These are phyloP conservation scores for Mobula birostris DNA, from an alignment of 2,113 vertebrate species.

Conservation along the genomic window DNA sequence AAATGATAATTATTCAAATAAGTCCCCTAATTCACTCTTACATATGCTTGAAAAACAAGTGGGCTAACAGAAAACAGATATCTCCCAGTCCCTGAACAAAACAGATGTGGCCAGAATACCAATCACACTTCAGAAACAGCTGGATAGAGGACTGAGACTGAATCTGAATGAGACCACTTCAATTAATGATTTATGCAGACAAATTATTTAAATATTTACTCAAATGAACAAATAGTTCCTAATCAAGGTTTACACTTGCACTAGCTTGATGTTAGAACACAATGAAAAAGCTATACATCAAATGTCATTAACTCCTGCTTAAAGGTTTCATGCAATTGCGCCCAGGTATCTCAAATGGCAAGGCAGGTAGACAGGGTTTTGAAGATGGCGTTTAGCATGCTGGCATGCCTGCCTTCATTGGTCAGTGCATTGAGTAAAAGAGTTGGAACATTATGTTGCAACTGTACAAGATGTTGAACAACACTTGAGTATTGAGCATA, in stretches of 20 bases:
- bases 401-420: no score
- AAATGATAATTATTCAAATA: no score
- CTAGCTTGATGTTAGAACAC: no score
- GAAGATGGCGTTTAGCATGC: no score
- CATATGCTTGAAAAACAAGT: background rate
- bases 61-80: background rate
- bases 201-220: background rate
- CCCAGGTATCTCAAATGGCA: background rate
- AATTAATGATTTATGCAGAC: background rate
- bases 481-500: no score
- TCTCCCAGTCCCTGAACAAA: background rate
- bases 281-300: background rate
- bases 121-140: background rate
- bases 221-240: background rate
- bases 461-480: no score
- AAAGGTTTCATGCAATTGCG: background rate
- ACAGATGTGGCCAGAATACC: background rate
- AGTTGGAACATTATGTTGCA: no score
- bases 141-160: background rate
- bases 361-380: no score
- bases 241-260: background rate
- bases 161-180: background rate
- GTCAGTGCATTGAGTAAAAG: no score
- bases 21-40: background rate
- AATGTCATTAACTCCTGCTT: background rate